These are phyloP conservation scores for Aurelia sp. DNA, from an alignment of 30 jellyfish, hydroid and myxozoan species.

Conservation along the genomic window DNA sequence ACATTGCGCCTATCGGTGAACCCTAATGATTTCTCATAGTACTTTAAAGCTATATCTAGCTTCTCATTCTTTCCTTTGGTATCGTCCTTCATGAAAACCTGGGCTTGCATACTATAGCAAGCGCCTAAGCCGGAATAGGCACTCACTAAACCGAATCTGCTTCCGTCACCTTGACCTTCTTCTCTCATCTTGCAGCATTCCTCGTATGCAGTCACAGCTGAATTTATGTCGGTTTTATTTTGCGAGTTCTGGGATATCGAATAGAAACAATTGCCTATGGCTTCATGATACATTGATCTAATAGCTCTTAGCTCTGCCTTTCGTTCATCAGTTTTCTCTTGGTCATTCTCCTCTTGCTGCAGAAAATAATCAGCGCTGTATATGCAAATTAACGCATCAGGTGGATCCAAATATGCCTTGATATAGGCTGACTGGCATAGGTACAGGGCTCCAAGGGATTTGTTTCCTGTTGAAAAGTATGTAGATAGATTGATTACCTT, in stretches of 20 bases:
- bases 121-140: slow-evolving; percentile 26
- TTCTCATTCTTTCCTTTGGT: slow-evolving; percentile 1
- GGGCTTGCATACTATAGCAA: slow-evolving; percentile 12
- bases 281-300: slow-evolving; percentile 11
- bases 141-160: slow-evolving; percentile 1
- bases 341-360: not conserved
- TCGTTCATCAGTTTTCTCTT: not conserved
- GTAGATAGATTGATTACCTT: no score
- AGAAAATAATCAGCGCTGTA: slow-evolving; percentile 5
- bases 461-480: no score
- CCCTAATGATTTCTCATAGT: not conserved
- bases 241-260: slow-evolving; percentile 15
- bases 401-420: slow-evolving; percentile 16
- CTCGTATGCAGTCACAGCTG: slow-evolving; percentile 20
- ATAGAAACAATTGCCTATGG: slow-evolving; percentile 14
- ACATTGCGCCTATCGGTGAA: not conserved
- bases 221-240: not conserved
- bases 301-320: not conserved
- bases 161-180: not conserved
- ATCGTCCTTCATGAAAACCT: not conserved
- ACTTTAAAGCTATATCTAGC: slow-evolving; percentile 4
- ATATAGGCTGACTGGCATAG: slow-evolving; percentile 23
- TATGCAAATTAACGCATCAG: not conserved
- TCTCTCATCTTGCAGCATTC: not conserved
- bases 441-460: slow-evolving; percentile 1